A percentile compares a stretch with the other conserved stretches of the same genome.
Conservation (phyloP, 2,888 invertebrate species). For the Strigamia transsilvanica region DNA sequence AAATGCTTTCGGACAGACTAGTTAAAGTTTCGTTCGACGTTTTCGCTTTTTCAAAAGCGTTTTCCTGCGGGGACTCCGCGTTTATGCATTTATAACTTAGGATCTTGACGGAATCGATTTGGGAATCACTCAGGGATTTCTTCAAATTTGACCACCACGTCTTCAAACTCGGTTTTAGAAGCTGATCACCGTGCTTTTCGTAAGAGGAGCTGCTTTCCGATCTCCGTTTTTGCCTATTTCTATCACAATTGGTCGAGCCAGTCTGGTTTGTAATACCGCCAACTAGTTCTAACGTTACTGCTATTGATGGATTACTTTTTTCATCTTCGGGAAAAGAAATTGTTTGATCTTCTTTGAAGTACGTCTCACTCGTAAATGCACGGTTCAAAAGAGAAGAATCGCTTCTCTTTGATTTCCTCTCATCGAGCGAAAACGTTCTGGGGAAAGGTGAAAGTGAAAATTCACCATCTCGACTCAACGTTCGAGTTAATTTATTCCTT, state of each 20-base stretch:
- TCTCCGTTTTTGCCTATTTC: neutral
- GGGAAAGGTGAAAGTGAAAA: neutral
- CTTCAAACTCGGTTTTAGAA: neutral
- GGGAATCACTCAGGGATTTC: neutral
- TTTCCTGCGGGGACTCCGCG: neutral
- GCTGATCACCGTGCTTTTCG: neutral
- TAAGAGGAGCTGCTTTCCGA: neutral
- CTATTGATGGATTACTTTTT: neutral
- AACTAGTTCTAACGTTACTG: neutral
- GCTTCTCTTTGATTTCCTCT: neutral
- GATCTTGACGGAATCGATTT: neutral
- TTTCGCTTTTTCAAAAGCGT: neutral
- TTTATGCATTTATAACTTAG: neutral
- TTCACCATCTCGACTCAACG: neutral
- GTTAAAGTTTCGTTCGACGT: slow-evolving; percentile 4
- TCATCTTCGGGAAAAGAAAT: neutral
- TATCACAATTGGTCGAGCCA: neutral
- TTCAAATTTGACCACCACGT: neutral
- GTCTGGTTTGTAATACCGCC: neutral
- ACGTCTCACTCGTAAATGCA: neutral
- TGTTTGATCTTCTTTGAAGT: neutral
- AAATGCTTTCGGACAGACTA: slow-evolving; percentile 3
- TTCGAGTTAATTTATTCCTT: neutral
- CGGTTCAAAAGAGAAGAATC: neutral
- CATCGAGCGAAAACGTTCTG: neutral